phyloP scores from a whole-genome alignment of 1,140 invertebrate species.

The Aethina tumida region DNA sequence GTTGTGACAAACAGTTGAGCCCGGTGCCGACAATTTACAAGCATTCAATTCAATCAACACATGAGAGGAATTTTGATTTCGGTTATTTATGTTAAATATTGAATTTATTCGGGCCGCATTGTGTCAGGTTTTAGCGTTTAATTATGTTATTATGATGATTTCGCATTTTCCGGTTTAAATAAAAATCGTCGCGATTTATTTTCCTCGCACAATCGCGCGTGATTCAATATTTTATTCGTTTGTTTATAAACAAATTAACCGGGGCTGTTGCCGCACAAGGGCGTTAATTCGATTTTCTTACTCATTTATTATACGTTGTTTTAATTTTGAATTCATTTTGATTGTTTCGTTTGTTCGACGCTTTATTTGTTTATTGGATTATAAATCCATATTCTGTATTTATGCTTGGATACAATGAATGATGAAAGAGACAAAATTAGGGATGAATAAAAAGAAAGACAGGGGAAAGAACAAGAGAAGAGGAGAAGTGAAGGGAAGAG shows the following conservation, averaged over 20 bases:
- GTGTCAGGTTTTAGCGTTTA: too few relatives aligned
- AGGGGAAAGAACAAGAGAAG: slow-evolving; percentile 18
- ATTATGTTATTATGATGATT: slow-evolving; percentile 1
- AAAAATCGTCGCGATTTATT: neutral
- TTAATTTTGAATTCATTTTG: too few relatives aligned
- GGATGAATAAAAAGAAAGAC: slow-evolving; percentile 14
- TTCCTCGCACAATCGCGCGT: neutral
- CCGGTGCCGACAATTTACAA: slow-evolving; percentile 29
- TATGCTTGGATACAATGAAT: too few relatives aligned
- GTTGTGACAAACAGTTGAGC: slow-evolving; percentile 26
- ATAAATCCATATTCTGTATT: too few relatives aligned
- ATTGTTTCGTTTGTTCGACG: too few relatives aligned
- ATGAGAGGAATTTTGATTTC: slow-evolving; percentile 32
- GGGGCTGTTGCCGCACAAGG: too few relatives aligned
- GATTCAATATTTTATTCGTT: neutral
- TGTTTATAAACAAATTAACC: slow-evolving; percentile 2
- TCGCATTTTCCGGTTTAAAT: neutral
- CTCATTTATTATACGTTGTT: too few relatives aligned
- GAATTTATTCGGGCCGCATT: too few relatives aligned
- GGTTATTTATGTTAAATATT: slow-evolving; percentile 31
- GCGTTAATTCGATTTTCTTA: too few relatives aligned
- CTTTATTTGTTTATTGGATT: too few relatives aligned
- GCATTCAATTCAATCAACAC: slow-evolving; percentile 30
- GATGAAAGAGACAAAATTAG: slow-evolving; percentile 15
- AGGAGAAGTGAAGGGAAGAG: slow-evolving; percentile 17